Conservation (phyloP, 2,797 vertebrate species). For the Micropoecilia bifurca region DNA sequence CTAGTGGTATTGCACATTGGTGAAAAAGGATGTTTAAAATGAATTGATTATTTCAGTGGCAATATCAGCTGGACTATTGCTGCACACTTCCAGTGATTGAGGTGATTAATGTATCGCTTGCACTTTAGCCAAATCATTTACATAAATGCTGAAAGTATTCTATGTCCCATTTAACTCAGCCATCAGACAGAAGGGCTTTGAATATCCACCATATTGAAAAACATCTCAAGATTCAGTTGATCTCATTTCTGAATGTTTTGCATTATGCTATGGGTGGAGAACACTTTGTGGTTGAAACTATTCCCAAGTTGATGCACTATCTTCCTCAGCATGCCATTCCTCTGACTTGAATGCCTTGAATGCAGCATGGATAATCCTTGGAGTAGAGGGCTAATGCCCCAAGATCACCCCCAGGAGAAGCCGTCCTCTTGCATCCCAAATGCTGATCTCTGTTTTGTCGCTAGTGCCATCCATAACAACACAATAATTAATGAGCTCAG, state of each 20-base stretch:
- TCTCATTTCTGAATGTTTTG: slow-evolving; percentile 10
- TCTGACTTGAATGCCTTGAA: slow-evolving; percentile 51
- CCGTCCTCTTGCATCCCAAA: slow-evolving; percentile 59
- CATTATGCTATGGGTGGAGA: slow-evolving; percentile 15
- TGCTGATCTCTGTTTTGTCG: slow-evolving; percentile 44
- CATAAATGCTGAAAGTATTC: slow-evolving; percentile 13
- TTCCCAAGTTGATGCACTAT: slow-evolving; percentile 54
- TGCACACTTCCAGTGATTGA: slow-evolving; percentile 16
- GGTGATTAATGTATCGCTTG: slow-evolving; percentile 9
- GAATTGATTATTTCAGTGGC: too few relatives aligned
- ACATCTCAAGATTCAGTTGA: slow-evolving; percentile 20
- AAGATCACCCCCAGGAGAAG: slow-evolving; percentile 68
- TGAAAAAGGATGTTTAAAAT: background rate
- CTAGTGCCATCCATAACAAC: slow-evolving; percentile 59
- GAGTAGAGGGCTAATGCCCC: slow-evolving; percentile 71
- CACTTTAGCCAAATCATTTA: slow-evolving; percentile 20
- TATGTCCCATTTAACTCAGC: slow-evolving; percentile 37
- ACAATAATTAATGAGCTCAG: slow-evolving; percentile 79
- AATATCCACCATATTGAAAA: slow-evolving; percentile 53
- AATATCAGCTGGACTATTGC: background rate
- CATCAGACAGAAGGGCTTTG: slow-evolving; percentile 45
- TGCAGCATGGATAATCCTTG: slow-evolving; percentile 66
- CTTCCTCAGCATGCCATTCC: slow-evolving; percentile 56
- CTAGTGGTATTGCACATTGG: background rate
- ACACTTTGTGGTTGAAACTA: slow-evolving; percentile 31